Conservation (phyloP, 2,113 vertebrate species). For the Vulpes ferrilata region DNA sequence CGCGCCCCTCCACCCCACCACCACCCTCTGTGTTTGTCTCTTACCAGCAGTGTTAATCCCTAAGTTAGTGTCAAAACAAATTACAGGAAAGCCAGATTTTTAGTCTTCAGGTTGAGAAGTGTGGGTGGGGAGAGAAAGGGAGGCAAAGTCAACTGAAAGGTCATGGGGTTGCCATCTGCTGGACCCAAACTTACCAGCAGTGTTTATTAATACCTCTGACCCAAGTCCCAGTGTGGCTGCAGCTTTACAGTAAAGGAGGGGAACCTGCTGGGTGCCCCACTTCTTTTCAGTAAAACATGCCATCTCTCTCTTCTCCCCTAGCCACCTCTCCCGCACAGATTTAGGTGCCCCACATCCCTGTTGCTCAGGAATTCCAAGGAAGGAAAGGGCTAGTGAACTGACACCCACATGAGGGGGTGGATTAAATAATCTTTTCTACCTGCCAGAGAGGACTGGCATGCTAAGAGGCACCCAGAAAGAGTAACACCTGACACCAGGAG, state of each 20-base stretch:
- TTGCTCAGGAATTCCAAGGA: neutral
- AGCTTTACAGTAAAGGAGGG: neutral
- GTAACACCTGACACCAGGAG: neutral
- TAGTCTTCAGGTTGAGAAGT: constrained; percentile 17
- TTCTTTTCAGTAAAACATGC: neutral
- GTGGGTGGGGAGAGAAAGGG: constrained; percentile 75
- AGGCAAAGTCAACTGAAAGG: neutral
- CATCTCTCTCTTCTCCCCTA: neutral
- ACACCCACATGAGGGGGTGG: neutral
- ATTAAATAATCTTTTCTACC: neutral
- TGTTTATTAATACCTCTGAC: constrained; percentile 56
- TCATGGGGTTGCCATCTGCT: constrained; percentile 44
- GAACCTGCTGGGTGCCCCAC: neutral
- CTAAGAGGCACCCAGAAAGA: neutral
- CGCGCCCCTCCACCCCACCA: neutral
- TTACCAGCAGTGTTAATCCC: constrained; percentile 11
- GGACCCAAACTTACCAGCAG: constrained; percentile 75
- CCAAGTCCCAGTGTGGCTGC: neutral
- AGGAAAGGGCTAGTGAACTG: neutral
- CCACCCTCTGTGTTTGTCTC: neutral
- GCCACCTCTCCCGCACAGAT: neutral
- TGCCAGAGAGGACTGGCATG: neutral
- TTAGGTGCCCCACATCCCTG: neutral
- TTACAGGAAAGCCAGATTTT: constrained; percentile 72
- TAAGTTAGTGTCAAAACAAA: neutral